A percentile compares a stretch with the other conserved stretches of the same genome.
phyloP scores from a whole-genome alignment of 37 sponge, comb jelly and placozoan genomes.

The Cliona cf. orientalis region DNA sequence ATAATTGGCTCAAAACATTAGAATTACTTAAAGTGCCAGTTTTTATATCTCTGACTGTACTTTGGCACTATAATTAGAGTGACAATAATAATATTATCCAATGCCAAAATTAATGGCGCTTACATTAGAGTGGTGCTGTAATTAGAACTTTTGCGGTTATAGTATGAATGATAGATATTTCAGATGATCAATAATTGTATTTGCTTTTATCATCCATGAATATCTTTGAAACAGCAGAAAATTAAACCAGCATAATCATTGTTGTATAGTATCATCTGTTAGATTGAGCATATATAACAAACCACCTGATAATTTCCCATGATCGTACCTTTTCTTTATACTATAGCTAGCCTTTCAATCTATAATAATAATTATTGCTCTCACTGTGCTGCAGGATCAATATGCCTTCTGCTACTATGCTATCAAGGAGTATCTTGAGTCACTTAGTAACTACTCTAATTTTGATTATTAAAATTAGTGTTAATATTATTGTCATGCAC shows the following conservation, averaged over 20 bases:
- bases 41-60: too few relatives aligned
- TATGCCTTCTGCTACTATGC: conserved; percentile 80
- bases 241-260: neutral
- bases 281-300: neutral
- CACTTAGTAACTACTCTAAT: conserved; percentile 68
- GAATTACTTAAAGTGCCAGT: neutral
- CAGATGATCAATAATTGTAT: too few relatives aligned
- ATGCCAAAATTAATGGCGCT: too few relatives aligned
- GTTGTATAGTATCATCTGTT: neutral
- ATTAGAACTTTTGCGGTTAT: too few relatives aligned
- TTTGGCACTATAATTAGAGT: too few relatives aligned
- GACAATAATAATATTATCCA: neutral
- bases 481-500: too few relatives aligned
- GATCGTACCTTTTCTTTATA: neutral
- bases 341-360: neutral
- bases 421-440: conserved; percentile 76
- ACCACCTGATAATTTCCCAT: neutral
- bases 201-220: too few relatives aligned
- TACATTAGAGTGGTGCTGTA: too few relatives aligned
- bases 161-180: too few relatives aligned
- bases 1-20: too few relatives aligned
- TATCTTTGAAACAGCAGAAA: too few relatives aligned
- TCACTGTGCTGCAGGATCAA: conserved; percentile 65
- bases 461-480: too few relatives aligned
- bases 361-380: neutral